These are phyloP conservation scores for Dynastes grantii DNA, from an alignment of 2,888 invertebrate species.

Conservation along the genomic window DNA sequence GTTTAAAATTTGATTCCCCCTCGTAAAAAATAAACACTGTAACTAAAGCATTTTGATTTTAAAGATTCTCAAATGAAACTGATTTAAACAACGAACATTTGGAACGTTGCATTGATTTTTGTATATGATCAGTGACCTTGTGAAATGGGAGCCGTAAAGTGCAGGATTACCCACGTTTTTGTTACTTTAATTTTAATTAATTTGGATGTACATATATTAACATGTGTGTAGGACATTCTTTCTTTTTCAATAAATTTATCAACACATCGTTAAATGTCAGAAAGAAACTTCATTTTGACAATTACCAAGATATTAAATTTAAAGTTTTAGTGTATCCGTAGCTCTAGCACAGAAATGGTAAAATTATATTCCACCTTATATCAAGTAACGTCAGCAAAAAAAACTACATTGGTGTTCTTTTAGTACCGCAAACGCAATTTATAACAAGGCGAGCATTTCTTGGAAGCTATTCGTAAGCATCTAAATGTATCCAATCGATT, in stretches of 20 bases:
- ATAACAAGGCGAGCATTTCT: not conserved
- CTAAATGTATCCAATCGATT: slow-evolving; percentile 28
- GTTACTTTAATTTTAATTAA: too few relatives aligned
- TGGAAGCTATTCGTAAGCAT: not conserved
- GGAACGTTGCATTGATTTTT: too few relatives aligned
- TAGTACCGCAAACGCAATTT: not conserved
- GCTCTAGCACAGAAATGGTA: slow-evolving; percentile 28
- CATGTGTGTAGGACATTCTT: too few relatives aligned
- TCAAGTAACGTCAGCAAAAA: not conserved
- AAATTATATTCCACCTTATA: not conserved
- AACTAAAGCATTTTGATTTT: too few relatives aligned
- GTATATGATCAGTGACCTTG: too few relatives aligned
- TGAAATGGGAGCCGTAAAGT: too few relatives aligned
- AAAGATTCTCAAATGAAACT: too few relatives aligned
- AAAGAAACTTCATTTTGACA: slow-evolving; percentile 39
- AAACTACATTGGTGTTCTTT: not conserved
- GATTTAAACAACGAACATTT: too few relatives aligned
- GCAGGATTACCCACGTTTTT: too few relatives aligned
- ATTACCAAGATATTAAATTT: slow-evolving; percentile 28
- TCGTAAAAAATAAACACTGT: too few relatives aligned
- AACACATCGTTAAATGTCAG: slow-evolving; percentile 33
- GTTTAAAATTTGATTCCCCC: too few relatives aligned
- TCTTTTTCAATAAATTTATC: slow-evolving; percentile 10
- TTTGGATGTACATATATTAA: too few relatives aligned
- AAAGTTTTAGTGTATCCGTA: slow-evolving; percentile 10